Evolutionary conservation across 2,113 vertebrate species (phyloP), one percentile per base, ranked within the genome.

Genomic region (Perca schrenkii): DNA sequence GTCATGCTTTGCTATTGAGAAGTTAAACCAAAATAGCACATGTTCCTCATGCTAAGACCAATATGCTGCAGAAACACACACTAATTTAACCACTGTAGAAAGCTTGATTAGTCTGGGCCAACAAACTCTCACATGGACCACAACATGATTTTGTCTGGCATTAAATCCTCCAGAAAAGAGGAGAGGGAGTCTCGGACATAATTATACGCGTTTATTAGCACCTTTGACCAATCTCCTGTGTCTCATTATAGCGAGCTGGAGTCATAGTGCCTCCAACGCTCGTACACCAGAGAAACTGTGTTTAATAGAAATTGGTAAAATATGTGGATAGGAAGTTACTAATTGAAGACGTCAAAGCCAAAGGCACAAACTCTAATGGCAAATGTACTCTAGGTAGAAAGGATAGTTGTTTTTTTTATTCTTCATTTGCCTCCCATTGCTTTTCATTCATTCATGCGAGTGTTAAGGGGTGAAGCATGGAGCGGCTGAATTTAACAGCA

Each of bases 121-220:
- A 89, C 89, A 93, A 90, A 92, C 52, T 77, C 84, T 92, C 86
- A 68, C 85, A 81, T 91, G 88, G 88, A 90, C 79, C 68, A 76
- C 87, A 91, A 90, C 84, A 82, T 72, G 82, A 90, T 91, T 92
- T 86, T 84, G 63, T 78, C 77, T 84, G 89, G 85, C 87, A 90
- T 92, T 93, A 89, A 90, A 86, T 91, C 85, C 89, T 86, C 85
- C 86, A 86, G 85, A 91, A 92, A 91, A 88, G 68, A 90, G 80
- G 81, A 86, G 82, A 82, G 86, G 88, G 87, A 90, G 83, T 86
- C 58, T 6, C 82, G 83, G 77, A 88, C 84, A 86, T 92, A 90
- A 94, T 95, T 93, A 94, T 90, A 88, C 81, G 64, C 74, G 64
- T 75, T 86, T 93, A 93, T 93, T 90, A 94, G 81, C 84, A 93